Evolutionary conservation across 92 coral and sea anemone species (phyloP).

Genomic region (Parazoanthus swiftii): DNA sequence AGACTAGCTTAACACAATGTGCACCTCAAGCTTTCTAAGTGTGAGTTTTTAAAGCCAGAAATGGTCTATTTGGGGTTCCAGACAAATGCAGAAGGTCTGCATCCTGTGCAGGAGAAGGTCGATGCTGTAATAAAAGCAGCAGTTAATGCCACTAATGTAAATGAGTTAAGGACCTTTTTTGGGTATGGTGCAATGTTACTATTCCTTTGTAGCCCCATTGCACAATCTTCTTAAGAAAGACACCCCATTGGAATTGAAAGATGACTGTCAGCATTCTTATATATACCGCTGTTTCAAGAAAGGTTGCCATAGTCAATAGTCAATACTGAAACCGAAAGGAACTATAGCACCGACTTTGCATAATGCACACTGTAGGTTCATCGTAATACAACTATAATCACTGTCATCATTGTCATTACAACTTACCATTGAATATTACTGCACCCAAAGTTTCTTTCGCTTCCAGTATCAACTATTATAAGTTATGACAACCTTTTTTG

Average conservation of each 20-base stretch:
- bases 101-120: constrained; percentile 55
- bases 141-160: constrained; percentile 49
- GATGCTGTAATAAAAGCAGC: constrained; percentile 59
- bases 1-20: constrained; percentile 39
- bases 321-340: too few relatives aligned
- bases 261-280: constrained; percentile 33
- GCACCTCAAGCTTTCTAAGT: constrained; percentile 43
- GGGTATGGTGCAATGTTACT: constrained; percentile 62
- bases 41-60: constrained; percentile 56
- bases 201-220: constrained; percentile 61
- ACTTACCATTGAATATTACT: too few relatives aligned
- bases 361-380: too few relatives aligned
- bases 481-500: too few relatives aligned
- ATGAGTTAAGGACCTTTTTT: constrained; percentile 60
- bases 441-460: too few relatives aligned
- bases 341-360: too few relatives aligned
- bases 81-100: constrained; percentile 29
- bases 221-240: constrained; percentile 50
- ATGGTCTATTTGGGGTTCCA: constrained; percentile 60
- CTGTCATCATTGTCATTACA: too few relatives aligned
- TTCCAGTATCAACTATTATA: too few relatives aligned
- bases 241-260: constrained; percentile 43
- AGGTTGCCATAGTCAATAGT: too few relatives aligned
- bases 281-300: too few relatives aligned
- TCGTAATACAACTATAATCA: too few relatives aligned